phyloP scores from a whole-genome alignment of 2,888 invertebrate species.

The Eupithecia exiguata region DNA sequence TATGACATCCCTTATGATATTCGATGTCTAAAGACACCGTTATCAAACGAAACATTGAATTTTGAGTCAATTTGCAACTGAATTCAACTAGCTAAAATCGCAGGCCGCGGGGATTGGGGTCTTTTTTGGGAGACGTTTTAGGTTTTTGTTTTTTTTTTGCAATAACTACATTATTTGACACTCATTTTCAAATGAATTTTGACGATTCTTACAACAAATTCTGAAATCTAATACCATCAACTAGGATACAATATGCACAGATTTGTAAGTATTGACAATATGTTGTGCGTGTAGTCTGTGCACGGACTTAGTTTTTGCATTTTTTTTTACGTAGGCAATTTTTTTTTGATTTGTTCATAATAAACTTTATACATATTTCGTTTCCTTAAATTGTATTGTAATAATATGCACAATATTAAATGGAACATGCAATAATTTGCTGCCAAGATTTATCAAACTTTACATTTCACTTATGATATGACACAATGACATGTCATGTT shows the following conservation, averaged over 20 bases:
- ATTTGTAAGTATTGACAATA: too few relatives aligned
- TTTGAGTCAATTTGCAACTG: background rate
- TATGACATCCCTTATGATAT: conserved; percentile 7
- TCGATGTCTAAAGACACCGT: background rate
- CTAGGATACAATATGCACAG: background rate
- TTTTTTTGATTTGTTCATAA: background rate
- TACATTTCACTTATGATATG: background rate
- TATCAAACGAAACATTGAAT: background rate
- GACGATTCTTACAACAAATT: background rate
- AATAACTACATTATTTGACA: background rate
- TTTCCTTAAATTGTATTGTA: too few relatives aligned
- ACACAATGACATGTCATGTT: background rate
- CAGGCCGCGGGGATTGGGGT: background rate
- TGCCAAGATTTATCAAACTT: background rate
- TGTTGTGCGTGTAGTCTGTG: background rate
- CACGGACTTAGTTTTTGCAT: background rate
- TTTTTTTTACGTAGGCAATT: background rate
- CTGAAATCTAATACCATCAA: background rate
- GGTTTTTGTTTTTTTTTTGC: background rate
- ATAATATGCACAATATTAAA: background rate
- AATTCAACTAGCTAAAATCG: background rate
- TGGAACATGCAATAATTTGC: background rate
- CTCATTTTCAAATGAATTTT: background rate
- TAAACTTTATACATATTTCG: too few relatives aligned
- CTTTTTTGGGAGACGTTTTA: background rate